Conservation (phyloP, 2,888 invertebrate genomes). For the Spodoptera picta region DNA sequence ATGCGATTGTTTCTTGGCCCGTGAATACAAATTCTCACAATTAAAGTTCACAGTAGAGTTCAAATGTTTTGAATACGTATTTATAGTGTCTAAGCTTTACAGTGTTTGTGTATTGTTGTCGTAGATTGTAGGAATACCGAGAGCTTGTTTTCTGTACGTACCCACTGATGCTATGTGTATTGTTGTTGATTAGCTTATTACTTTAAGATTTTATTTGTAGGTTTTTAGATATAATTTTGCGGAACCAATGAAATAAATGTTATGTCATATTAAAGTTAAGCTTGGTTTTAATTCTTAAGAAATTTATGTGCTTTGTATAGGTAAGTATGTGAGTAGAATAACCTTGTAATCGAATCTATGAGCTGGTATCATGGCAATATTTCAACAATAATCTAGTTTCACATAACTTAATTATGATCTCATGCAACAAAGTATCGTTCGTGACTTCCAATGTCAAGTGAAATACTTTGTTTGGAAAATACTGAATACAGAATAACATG, state of each 20-base stretch:
- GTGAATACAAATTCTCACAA: slow-evolving; percentile 10
- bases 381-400: too few relatives aligned
- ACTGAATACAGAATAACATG: too few relatives aligned
- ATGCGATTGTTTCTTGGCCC: slow-evolving; percentile 71
- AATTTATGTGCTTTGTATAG: not conserved
- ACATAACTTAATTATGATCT: too few relatives aligned
- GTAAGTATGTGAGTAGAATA: too few relatives aligned
- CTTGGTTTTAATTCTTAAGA: slow-evolving; percentile 35
- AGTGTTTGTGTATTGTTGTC: slow-evolving; percentile 52
- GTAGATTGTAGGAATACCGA: slow-evolving; percentile 32
- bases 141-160: slow-evolving; percentile 58
- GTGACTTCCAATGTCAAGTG: too few relatives aligned
- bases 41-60: slow-evolving; percentile 19
- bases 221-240: slow-evolving; percentile 57
- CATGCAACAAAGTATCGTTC: too few relatives aligned
- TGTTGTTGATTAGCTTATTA: slow-evolving; percentile 74
- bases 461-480: too few relatives aligned
- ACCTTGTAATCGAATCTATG: too few relatives aligned
- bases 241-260: slow-evolving; percentile 81
- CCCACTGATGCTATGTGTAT: slow-evolving; percentile 77
- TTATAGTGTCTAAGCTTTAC: slow-evolving; percentile 64
- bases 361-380: too few relatives aligned
- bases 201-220: slow-evolving; percentile 51
- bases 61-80: slow-evolving; percentile 25
- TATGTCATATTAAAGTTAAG: slow-evolving; percentile 46